phyloP scores from a whole-genome alignment of 2,888 invertebrate species.

The Ditylenchus weischeri region DNA sequence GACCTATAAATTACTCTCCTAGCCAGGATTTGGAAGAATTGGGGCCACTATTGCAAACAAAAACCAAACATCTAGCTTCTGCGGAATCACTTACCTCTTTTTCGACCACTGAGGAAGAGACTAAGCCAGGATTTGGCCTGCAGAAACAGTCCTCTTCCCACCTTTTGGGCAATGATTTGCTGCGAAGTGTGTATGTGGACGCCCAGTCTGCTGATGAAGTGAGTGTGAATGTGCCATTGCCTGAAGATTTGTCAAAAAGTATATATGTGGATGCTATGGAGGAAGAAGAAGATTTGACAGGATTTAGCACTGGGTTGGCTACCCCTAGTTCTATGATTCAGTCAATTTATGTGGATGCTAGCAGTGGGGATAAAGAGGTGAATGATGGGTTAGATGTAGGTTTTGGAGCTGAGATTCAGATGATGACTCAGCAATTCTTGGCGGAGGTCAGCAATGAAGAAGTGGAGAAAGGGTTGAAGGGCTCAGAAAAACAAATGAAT shows the following conservation, averaged over 20 bases:
- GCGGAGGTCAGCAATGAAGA: neutral
- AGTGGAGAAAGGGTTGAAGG: neutral
- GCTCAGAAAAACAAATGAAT: neutral
- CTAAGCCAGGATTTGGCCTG: neutral
- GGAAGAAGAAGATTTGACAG: neutral
- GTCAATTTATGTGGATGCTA: conserved; percentile 7
- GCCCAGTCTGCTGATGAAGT: conserved; percentile 4
- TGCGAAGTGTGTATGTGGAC: conserved; percentile 13
- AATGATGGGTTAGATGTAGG: neutral
- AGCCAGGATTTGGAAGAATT: too few species aligned
- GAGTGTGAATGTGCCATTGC: too few species aligned
- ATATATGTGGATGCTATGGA: conserved; percentile 14
- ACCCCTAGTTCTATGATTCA: neutral
- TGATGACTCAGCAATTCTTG: conserved; percentile 1
- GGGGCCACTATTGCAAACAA: too few species aligned
- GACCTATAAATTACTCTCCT: too few species aligned
- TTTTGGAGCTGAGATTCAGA: conserved; percentile 7
- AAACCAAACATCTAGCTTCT: neutral
- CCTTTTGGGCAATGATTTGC: neutral
- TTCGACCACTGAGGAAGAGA: neutral
- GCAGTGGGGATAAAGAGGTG: neutral
- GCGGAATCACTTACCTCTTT: neutral
- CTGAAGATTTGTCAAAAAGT: neutral
- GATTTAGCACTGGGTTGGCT: neutral
- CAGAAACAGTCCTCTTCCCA: neutral